Evolutionary conservation across 2,113 vertebrate genomes (phyloP), one percentile per base, ranked within the genome.

Genomic region (Mixornis gularis): DNA sequence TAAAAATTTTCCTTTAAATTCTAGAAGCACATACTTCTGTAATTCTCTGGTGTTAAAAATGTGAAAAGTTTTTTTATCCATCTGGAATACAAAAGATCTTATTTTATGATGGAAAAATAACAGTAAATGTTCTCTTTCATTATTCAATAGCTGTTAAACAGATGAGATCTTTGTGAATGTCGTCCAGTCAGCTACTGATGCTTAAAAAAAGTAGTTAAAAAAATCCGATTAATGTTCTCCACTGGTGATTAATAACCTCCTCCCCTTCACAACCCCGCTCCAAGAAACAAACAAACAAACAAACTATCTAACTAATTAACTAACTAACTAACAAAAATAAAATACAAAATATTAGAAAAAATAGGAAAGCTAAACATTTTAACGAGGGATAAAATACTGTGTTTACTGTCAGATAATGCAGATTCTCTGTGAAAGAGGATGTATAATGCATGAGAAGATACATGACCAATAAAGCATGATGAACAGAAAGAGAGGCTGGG

Each of bases 131-230:
- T 82, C 9, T 41, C 69, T 52, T 60, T 85, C 13, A 14, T 36
- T 60, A 83, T 73, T 93, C 63, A 94, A 16, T 83, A 90, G 62
- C 36, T 91, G 32, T 74, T 69, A 55, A 85, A 81, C 27, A 59
- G 16, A 58, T 41, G 49, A 40, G 22, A 77, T 83, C 46, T 72
- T 53, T 89, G 60, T 58, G 56, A 38, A 6, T 79, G 70, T 74
- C 46, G 51, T 77, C 43, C 93, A 83, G 85, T 87, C 72, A 87
- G 21, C 56, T 52, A 40, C 20, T 48, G 8, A 17, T 79, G 20
- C 15, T 82, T 68, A 14, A 55, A 49, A 44, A 48, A 34, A 21
- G 2, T 10, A 34, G 9, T 48, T 59, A 27, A 82, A 71, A 36
- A 60, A 66, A 13, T 3, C 36, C 36, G 20, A 12, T 86, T 51